Conservation (phyloP, 2,113 vertebrate species). For the Phylloscopus trochiloides region DNA sequence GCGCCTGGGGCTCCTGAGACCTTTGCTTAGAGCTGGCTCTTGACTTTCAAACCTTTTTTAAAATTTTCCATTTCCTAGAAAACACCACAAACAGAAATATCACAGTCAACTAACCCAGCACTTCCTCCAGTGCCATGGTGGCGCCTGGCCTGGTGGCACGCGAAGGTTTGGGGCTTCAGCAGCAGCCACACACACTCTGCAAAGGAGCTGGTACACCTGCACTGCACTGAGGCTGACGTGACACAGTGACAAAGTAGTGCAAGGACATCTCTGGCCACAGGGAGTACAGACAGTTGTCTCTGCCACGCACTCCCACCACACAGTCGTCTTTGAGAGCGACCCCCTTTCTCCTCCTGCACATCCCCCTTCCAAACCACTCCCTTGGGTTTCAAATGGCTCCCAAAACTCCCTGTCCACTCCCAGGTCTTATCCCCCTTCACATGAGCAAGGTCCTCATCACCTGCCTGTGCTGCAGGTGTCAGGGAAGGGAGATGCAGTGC, state of each 20-base stretch:
- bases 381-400: background rate
- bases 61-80: background rate
- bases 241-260: rapidly evolving
- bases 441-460: rapidly evolving
- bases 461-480: rapidly evolving
- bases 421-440: background rate
- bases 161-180: rapidly evolving
- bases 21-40: background rate
- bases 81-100: background rate
- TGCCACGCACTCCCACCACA: rapidly evolving
- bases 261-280: rapidly evolving
- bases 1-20: background rate
- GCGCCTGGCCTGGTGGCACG: rapidly evolving
- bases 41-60: background rate
- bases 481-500: background rate
- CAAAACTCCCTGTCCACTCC: background rate
- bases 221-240: rapidly evolving
- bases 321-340: background rate
- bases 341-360: background rate
- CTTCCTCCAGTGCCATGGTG: background rate
- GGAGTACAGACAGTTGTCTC: background rate
- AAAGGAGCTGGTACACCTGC: rapidly evolving
- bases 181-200: background rate
- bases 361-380: background rate
- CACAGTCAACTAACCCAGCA: rapidly evolving